A percentile compares a stretch with the other conserved stretches of the same genome.
Conservation (phyloP, 2,888 invertebrate genomes). For the Hydriomena furcata region DNA sequence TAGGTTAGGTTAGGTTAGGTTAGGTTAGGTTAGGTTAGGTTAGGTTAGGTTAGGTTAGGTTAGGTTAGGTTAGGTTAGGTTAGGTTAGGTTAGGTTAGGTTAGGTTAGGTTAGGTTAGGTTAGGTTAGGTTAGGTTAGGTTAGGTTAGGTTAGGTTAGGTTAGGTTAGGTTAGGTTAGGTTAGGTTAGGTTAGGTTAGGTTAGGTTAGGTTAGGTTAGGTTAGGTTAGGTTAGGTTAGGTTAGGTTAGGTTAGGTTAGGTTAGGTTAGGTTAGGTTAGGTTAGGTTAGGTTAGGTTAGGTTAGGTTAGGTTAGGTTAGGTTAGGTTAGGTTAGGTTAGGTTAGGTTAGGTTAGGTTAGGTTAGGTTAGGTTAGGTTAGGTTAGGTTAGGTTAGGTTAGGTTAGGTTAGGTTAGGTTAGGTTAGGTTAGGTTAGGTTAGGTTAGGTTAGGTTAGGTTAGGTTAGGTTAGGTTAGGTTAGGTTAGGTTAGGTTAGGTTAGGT, state of each 20-base stretch:
- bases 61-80: conserved; percentile 36
- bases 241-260: conserved; percentile 32
- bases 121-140: conserved; percentile 38
- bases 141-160: conserved; percentile 41
- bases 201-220: conserved; percentile 32
- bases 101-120: conserved; percentile 39
- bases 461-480: conserved; percentile 35
- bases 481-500: conserved; percentile 31
- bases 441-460: conserved; percentile 31
- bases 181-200: conserved; percentile 24
- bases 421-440: conserved; percentile 31
- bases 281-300: conserved; percentile 38
- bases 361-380: conserved; percentile 35
- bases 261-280: conserved; percentile 34
- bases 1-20: conserved; percentile 38
- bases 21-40: conserved; percentile 41
- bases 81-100: conserved; percentile 36
- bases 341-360: conserved; percentile 35
- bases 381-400: conserved; percentile 39
- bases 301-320: conserved; percentile 39
- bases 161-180: conserved; percentile 33
- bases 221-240: conserved; percentile 31
- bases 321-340: conserved; percentile 34
- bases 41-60: conserved; percentile 40
- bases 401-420: conserved; percentile 35